Conservation (phyloP, 64 coral and sea anemone genomes). For the Anthopleura sola region DNA sequence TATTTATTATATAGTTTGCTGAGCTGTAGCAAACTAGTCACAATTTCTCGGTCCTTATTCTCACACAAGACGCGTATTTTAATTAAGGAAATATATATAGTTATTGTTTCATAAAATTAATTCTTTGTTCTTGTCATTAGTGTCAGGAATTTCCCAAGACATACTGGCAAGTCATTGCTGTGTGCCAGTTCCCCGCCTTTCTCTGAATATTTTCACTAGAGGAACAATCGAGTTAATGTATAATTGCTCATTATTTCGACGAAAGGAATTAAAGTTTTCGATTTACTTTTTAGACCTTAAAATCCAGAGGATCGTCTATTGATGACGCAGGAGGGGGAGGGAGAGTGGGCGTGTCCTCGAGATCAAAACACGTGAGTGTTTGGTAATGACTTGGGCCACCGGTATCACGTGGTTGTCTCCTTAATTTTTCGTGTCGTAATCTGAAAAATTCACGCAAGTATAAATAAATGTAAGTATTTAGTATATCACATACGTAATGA, state of each 20-base stretch:
- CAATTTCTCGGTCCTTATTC: not conserved
- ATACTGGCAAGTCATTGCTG: not conserved
- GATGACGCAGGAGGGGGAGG: slow-evolving; percentile 77
- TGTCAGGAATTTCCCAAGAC: not conserved
- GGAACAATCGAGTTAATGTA: too few relatives aligned
- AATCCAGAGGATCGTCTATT: slow-evolving; percentile 94
- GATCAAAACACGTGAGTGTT: slow-evolving; percentile 90
- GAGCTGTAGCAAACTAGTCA: not conserved
- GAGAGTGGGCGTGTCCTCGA: slow-evolving; percentile 80
- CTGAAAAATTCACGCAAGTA: slow-evolving; percentile 20
- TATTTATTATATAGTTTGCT: not conserved
- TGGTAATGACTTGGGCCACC: slow-evolving; percentile 94
- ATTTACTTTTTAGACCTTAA: slow-evolving; percentile 44
- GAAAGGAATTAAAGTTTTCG: not conserved
- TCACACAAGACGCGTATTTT: not conserved
- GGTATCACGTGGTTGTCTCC: slow-evolving; percentile 61
- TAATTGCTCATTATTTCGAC: not conserved
- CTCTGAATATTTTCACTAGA: too few relatives aligned
- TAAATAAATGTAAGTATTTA: not conserved
- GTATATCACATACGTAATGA: too few relatives aligned
- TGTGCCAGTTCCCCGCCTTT: too few relatives aligned
- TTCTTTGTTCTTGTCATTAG: too few relatives aligned
- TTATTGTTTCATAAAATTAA: too few relatives aligned
- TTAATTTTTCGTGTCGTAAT: slow-evolving; percentile 86
- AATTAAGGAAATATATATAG: too few relatives aligned